Conservation (phyloP, 1,140 invertebrate species). For the Tribolium castaneum region DNA sequence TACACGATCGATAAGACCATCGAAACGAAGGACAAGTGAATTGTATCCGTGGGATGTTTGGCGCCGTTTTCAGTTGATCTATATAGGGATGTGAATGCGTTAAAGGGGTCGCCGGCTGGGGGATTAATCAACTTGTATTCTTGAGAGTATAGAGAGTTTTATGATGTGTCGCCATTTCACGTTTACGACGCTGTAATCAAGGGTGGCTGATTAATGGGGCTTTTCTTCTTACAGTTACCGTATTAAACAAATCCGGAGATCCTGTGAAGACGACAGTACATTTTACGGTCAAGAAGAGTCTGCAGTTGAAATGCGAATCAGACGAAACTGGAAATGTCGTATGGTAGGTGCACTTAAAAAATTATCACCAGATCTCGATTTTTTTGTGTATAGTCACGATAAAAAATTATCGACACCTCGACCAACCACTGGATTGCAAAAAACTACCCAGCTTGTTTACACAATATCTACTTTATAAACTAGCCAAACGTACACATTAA, state of each 20-base stretch:
- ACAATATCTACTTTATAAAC: too few species aligned
- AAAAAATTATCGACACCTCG: too few species aligned
- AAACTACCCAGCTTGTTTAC: too few species aligned
- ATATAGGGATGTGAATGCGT: constrained; percentile 10
- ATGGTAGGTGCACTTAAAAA: background rate
- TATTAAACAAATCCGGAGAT: background rate
- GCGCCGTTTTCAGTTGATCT: constrained; percentile 7
- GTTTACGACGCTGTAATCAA: background rate
- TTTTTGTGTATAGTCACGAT: too few species aligned
- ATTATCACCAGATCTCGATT: too few species aligned
- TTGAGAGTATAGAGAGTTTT: background rate
- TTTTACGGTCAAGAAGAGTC: background rate
- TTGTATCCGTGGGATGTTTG: constrained; percentile 16
- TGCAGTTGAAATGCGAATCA: background rate
- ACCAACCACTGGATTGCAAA: too few species aligned
- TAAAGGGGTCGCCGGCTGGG: background rate
- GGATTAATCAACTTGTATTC: background rate
- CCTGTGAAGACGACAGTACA: background rate
- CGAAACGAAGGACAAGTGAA: constrained; percentile 33
- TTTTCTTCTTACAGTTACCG: background rate
- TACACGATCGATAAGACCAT: constrained; percentile 26
- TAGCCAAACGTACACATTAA: too few species aligned
- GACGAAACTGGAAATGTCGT: background rate
- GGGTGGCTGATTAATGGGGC: background rate
- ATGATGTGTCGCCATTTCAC: background rate